Evolutionary conservation across 2,888 invertebrate species (phyloP), one percentile per base, ranked within the genome.

Genomic region (Eugnorisma glareosa): DNA sequence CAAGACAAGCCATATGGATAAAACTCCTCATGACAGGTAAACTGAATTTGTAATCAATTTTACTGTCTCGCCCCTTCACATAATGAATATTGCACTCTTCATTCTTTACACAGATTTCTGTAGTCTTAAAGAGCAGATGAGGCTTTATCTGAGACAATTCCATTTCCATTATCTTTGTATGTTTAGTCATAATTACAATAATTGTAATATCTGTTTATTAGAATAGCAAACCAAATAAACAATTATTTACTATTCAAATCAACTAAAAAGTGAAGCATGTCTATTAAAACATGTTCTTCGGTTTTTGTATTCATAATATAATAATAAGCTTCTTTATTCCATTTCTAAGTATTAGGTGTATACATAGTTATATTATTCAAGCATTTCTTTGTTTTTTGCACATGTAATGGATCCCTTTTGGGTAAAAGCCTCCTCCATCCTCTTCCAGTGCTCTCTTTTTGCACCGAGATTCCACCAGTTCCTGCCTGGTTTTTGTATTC

Each of bases 241-340:
- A n/a, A 70, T 57, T 70, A 21, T 70, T 82, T 83, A 21, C 35
- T 67, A 77, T 48, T 77, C 54, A 54, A 70, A 24, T n/a, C 21
- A 35, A 28, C 10, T 54, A n/a, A 35, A 75, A 76, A 43, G 43
- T 48, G 28, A 40, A 54, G 18, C 4, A 15, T 51, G 5, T 51
- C 40, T n/a, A 54, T 54, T 24, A 45, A 28, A 57, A 63, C 31
- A 54, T 48, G 11, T 57, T 75, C 54, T n/a, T 79, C 40, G 28
- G 37, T 51, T 73, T 67, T 54, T 43, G 35, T 35, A 40, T 67
- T 63, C 18, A 54, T n/a, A n/a, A n/a, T n/a, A n/a, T n/a, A n/a
- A n/a, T n/a, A n/a, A n/a, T n/a, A n/a, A n/a, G n/a, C n/a, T n/a
- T n/a, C n/a, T n/a, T n/a, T n/a, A n/a, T n/a, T n/a, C n/a, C n/a